Percentiles rank a stretch among this genome's conserved stretches.
These are phyloP conservation scores for Zaprionus ghesquierei DNA, from an alignment of 1,140 invertebrate species.

Conservation along the genomic window DNA sequence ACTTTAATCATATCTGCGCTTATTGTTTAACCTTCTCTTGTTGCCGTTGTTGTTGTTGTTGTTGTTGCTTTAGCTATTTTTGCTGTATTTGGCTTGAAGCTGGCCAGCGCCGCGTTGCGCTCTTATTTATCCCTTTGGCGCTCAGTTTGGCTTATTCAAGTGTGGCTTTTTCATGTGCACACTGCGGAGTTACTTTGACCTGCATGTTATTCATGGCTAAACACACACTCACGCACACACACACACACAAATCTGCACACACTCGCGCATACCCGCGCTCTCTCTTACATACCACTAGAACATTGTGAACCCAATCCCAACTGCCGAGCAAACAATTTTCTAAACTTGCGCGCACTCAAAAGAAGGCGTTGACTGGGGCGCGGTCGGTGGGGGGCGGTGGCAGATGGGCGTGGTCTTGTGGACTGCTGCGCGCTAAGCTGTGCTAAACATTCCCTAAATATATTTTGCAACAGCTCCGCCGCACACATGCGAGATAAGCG, in stretches of 20 bases:
- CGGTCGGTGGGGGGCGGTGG: not conserved
- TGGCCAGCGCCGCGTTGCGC: conserved; percentile 52
- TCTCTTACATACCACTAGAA: conserved; percentile 30
- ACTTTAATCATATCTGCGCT: conserved; percentile 68
- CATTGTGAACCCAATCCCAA: conserved; percentile 40
- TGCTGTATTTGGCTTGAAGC: conserved; percentile 47
- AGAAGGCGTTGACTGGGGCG: conserved; percentile 28
- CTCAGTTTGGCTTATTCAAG: conserved; percentile 72
- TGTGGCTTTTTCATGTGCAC: conserved; percentile 55
- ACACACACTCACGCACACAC: conserved; percentile 38
- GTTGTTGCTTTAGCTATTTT: conserved; percentile 16
- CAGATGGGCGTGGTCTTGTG: conserved; percentile 16
- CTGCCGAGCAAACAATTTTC: conserved; percentile 72
- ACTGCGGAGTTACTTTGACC: conserved; percentile 65
- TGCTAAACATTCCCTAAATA: conserved; percentile 80
- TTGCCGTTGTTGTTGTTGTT: conserved; percentile 10
- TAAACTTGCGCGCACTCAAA: conserved; percentile 64
- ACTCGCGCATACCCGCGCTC: no score
- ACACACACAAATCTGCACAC: conserved; percentile 16
- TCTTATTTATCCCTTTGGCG: conserved; percentile 76
- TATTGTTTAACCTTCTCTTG: conserved; percentile 57
- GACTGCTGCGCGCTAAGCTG: conserved; percentile 66
- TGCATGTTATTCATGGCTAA: conserved; percentile 78
- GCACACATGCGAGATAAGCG: conserved; percentile 63
- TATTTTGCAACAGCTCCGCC: conserved; percentile 74